These are phyloP conservation scores for Scolanthus callimorphus DNA, from an alignment of 92 coral and sea anemone genomes.

Conservation along the genomic window DNA sequence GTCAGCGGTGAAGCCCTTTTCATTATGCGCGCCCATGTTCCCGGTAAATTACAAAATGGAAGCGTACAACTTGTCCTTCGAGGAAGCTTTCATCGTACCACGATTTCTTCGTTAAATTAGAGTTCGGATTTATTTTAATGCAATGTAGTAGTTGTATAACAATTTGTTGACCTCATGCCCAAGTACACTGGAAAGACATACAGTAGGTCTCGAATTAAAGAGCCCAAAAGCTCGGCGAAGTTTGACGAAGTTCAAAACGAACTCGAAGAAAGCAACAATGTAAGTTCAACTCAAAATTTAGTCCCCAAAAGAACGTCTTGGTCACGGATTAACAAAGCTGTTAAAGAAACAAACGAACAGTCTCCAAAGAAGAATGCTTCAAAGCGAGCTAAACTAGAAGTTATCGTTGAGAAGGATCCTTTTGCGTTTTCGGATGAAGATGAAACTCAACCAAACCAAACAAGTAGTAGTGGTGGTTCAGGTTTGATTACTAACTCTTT, in stretches of 20 bases:
- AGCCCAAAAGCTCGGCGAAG: constrained; percentile 47
- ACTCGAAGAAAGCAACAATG: constrained; percentile 1
- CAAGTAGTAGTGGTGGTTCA: background rate
- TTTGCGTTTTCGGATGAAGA: constrained; percentile 83
- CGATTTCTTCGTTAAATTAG: too few species aligned
- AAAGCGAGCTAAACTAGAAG: constrained; percentile 24
- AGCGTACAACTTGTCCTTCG: too few species aligned
- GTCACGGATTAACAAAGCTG: constrained; percentile 66
- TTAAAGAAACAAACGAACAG: constrained; percentile 29
- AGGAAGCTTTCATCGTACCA: too few species aligned
- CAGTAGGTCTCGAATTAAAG: constrained; percentile 53
- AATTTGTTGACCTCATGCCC: constrained; percentile 69
- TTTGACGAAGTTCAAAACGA: constrained; percentile 69
- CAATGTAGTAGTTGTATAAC: background rate
- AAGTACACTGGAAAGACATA: constrained; percentile 77
- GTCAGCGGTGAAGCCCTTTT: constrained; percentile 12
- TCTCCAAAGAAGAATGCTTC: constrained; percentile 25
- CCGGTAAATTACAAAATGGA: constrained; percentile 58
- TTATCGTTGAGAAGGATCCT: constrained; percentile 73
- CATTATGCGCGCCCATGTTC: constrained; percentile 33
- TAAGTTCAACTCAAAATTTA: constrained; percentile 18
- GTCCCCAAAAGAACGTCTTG: constrained; percentile 65
- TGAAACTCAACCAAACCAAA: background rate
- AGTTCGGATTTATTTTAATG: background rate
- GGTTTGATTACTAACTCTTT: background rate